Percentiles rank a stretch among this genome's conserved stretches.
These are phyloP conservation scores for Adelges cooleyi DNA, from an alignment of 1,140 invertebrate species.

Conservation along the genomic window DNA sequence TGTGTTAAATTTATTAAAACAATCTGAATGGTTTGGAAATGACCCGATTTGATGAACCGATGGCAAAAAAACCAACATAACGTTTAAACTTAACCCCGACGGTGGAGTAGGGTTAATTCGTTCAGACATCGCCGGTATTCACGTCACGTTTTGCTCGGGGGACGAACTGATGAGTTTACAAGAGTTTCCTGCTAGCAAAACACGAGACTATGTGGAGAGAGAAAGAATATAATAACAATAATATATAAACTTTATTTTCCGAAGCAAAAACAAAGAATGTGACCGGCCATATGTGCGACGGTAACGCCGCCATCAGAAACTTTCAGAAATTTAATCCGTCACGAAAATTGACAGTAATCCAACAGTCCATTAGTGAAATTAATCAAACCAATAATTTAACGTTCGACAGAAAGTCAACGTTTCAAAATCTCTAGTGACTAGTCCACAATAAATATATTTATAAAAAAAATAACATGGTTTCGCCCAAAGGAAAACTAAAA, in stretches of 20 bases:
- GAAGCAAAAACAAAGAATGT: neutral
- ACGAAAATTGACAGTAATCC: slow-evolving; percentile 1
- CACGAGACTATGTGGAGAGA: neutral
- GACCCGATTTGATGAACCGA: slow-evolving; percentile 14
- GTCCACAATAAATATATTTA: too few species aligned
- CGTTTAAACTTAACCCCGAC: neutral
- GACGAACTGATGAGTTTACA: slow-evolving; percentile 26
- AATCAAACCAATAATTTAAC: too few species aligned
- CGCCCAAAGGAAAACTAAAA: too few species aligned
- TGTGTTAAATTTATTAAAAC: too few species aligned
- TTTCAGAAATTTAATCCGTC: neutral
- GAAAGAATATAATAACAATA: too few species aligned
- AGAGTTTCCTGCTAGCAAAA: slow-evolving; percentile 20
- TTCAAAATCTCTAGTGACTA: too few species aligned
- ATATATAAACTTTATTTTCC: slow-evolving; percentile 6
- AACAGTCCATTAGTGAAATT: neutral
- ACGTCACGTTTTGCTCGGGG: slow-evolving; percentile 13
- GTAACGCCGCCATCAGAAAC: neutral
- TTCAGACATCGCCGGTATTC: slow-evolving; percentile 10
- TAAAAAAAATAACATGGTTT: too few species aligned
- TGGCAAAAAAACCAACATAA: too few species aligned
- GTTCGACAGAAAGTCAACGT: too few species aligned
- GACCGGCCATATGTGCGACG: neutral
- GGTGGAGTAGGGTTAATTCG: slow-evolving; percentile 10
- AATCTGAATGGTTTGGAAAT: slow-evolving; percentile 8